Conservation (phyloP, 2,113 vertebrate species). For the Perca fluviatilis region DNA sequence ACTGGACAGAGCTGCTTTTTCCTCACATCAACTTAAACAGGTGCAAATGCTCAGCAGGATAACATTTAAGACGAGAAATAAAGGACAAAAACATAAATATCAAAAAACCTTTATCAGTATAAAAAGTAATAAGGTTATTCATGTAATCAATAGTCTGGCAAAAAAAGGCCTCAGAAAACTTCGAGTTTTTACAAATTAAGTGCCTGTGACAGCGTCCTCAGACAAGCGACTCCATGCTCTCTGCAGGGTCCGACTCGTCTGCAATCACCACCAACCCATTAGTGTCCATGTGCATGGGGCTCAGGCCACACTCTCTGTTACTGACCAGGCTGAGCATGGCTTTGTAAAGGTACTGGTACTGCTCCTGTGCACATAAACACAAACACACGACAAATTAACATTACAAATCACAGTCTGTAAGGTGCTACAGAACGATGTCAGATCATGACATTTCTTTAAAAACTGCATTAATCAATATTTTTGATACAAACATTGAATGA, state of each 20-base stretch:
- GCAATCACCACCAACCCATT: conserved; percentile 91
- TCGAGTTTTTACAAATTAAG: conserved; percentile 77
- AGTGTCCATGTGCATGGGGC: conserved; percentile 91
- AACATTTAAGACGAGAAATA: conserved; percentile 95
- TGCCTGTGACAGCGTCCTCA: conserved; percentile 83
- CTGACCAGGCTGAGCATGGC: conserved; percentile 98
- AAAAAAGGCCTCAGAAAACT: conserved; percentile 98
- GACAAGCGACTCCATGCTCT: conserved; percentile 99
- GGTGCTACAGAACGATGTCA: background rate
- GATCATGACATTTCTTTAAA: background rate
- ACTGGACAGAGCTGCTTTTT: conserved; percentile 92
- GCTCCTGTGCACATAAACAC: conserved; percentile 86
- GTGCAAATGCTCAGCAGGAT: conserved; percentile 98
- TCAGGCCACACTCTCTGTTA: conserved; percentile 91
- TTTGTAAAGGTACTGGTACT: conserved; percentile 99
- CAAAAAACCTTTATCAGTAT: conserved; percentile 98
- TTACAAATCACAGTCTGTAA: background rate
- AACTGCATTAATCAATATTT: background rate
- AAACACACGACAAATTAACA: conserved; percentile 16
- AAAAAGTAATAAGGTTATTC: conserved; percentile 98
- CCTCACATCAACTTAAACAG: conserved; percentile 93
- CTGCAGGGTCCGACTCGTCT: conserved; percentile 95
- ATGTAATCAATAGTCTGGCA: conserved; percentile 99
- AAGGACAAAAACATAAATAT: conserved; percentile 98
- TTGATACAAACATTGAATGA: background rate